Evolutionary conservation across 2,797 vertebrate genomes (phyloP), one percentile per base, ranked within the genome.

Genomic region (Enteromius trimaculatus): DNA sequence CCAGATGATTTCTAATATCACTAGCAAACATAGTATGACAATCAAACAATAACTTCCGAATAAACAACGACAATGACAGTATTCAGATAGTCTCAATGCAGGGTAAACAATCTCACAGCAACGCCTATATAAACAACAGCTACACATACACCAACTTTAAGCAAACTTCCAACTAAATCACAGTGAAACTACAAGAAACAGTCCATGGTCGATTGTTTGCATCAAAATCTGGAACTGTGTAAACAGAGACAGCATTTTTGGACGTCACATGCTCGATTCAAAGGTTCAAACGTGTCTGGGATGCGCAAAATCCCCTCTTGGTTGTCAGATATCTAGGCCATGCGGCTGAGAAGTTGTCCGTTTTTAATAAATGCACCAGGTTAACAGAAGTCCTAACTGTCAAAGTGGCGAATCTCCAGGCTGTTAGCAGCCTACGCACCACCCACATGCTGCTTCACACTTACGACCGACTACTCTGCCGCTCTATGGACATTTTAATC

Each of bases 391-490:
- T 55, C 3, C 26, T 68, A 53, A 77, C 81, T 82, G 81, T 77
- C 81, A 82, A 69, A 77, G 72, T 66, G 77, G 17, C 64, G 34
- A 77, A 69, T 76, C 23, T 58, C 11, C 49, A 83, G 77, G 39
- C 69, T 44, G 70, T 81, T 82, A 81, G 23, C 74, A 83, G 55
- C 83, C 80, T 81, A 80, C 85, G 81, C 85, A 76, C 58, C 75
- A 62, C 81, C 82, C 82, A 83, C 82, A 78, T 71, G n/a, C 74
- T 60, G 58, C 58, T 79, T 47, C 26, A 60, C 80, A 87, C 70
- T 86, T 68, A 79, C 37, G 13, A 39, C 71, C 47, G 60, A 78
- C 53, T 80, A 80, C 55, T 19, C 69, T 60, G 49, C 47, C 31
- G 37, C 1, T 44, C 23, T 21, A 23, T 29, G 9, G 9, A 34